Evolutionary conservation across 53 echinoderm and acorn worm genomes (phyloP).

Genomic region (Temnopleurus reevesii): DNA sequence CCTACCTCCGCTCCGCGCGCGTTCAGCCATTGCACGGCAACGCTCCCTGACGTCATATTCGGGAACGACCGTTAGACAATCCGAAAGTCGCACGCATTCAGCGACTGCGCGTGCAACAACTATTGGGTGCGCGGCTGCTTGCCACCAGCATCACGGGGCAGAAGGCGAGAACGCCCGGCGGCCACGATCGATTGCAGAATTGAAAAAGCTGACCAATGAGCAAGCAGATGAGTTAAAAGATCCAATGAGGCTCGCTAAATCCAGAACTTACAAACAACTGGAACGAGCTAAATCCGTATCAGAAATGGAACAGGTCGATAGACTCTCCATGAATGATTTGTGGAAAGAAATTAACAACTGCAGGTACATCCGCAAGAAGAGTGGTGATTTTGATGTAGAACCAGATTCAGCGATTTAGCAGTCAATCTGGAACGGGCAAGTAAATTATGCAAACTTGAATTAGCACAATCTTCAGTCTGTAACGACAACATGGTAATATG

Average conservation of each 20-base stretch:
- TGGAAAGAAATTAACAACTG: constrained; percentile 63
- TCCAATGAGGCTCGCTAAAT: background rate
- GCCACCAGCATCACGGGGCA: background rate
- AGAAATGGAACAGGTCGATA: background rate
- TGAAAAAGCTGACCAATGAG: constrained; percentile 51
- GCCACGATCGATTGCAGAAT: constrained; percentile 64
- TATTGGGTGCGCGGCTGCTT: background rate
- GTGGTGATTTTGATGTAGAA: background rate
- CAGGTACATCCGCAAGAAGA: constrained; percentile 61
- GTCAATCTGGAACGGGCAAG: too few species aligned
- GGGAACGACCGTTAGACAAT: background rate
- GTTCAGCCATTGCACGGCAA: background rate
- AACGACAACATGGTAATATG: too few species aligned
- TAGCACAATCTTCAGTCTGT: too few species aligned
- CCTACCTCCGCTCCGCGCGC: background rate
- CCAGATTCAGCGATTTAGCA: too few species aligned
- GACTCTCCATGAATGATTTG: constrained; percentile 18
- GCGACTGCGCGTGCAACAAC: background rate
- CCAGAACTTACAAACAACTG: constrained; percentile 39
- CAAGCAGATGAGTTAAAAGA: constrained; percentile 58
- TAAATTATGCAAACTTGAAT: too few species aligned
- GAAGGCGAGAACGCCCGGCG: background rate
- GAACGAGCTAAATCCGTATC: constrained; percentile 47
- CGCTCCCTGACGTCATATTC: background rate
- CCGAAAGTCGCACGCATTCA: background rate